Evolutionary conservation across 2,888 invertebrate species (phyloP).

Genomic region (Aleiodes testaceus): DNA sequence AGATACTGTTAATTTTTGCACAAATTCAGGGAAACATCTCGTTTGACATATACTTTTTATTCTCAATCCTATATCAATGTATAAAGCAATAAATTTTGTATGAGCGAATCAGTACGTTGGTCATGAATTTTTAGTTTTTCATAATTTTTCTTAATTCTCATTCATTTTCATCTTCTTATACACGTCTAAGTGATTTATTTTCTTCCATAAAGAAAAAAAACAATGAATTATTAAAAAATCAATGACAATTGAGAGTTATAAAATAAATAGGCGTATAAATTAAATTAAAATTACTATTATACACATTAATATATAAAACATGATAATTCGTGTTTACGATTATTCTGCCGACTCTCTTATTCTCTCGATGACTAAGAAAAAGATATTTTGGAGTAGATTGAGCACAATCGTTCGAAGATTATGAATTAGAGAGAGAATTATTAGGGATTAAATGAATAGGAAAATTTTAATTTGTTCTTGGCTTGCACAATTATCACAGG

Average conservation of each 20-base stretch:
- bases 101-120: constrained; percentile 69
- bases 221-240: constrained; percentile 33
- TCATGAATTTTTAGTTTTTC: constrained; percentile 57
- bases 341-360: constrained; percentile 14
- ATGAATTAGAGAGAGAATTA: constrained; percentile 29
- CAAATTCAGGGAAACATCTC: constrained; percentile 37
- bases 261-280: constrained; percentile 72
- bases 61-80: constrained; percentile 69
- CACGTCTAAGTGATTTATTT: constrained; percentile 33
- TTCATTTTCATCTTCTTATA: constrained; percentile 30
- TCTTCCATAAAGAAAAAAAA: constrained; percentile 33
- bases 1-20: constrained; percentile 42
- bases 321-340: constrained; percentile 43
- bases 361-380: constrained; percentile 52
- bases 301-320: constrained; percentile 65
- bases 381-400: constrained; percentile 50
- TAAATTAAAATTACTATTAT: constrained; percentile 71
- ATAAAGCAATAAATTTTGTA: constrained; percentile 70
- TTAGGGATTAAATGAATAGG: constrained; percentile 10
- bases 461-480: constrained; percentile 28
- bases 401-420: constrained; percentile 51
- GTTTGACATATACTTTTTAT: constrained; percentile 66
- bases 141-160: neutral
- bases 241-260: constrained; percentile 62
- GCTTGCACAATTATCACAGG: constrained; percentile 38